Percentiles rank a stretch among this genome's conserved stretches.
Conservation (phyloP, 1,140 invertebrate genomes). For the Brachionus sp. region DNA sequence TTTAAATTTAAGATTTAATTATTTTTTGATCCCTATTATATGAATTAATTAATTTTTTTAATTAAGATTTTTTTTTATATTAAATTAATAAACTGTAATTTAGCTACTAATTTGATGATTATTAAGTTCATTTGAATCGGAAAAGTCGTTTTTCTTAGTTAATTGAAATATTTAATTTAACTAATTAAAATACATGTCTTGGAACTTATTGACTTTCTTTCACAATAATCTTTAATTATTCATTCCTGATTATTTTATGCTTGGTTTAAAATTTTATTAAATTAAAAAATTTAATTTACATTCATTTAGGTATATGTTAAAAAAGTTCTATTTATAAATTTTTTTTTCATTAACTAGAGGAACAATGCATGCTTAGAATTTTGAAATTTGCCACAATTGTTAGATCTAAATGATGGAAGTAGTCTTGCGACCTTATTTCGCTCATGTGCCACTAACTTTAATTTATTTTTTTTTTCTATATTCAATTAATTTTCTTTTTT, state of each 20-base stretch:
- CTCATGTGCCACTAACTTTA: too few species aligned
- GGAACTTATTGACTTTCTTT: background rate
- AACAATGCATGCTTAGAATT: too few species aligned
- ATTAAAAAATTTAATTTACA: background rate
- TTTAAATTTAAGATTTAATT: background rate
- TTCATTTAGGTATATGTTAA: too few species aligned
- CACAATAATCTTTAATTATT: background rate
- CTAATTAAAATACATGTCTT: background rate
- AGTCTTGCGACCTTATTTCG: too few species aligned
- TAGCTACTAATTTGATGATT: background rate
- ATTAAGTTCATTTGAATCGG: background rate
- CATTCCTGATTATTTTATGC: background rate
- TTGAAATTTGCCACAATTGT: too few species aligned
- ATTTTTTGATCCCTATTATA: background rate
- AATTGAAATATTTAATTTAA: background rate
- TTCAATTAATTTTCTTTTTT: too few species aligned
- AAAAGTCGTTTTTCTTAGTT: background rate
- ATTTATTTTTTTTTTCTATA: too few species aligned
- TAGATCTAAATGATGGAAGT: too few species aligned
- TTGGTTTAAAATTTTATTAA: background rate
- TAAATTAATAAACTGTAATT: background rate
- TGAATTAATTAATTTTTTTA: background rate
- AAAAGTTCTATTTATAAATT: too few species aligned
- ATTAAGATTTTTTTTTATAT: background rate
- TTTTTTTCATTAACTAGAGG: too few species aligned